Conservation (phyloP, 2,113 vertebrate genomes). For the Hylia prasina region DNA sequence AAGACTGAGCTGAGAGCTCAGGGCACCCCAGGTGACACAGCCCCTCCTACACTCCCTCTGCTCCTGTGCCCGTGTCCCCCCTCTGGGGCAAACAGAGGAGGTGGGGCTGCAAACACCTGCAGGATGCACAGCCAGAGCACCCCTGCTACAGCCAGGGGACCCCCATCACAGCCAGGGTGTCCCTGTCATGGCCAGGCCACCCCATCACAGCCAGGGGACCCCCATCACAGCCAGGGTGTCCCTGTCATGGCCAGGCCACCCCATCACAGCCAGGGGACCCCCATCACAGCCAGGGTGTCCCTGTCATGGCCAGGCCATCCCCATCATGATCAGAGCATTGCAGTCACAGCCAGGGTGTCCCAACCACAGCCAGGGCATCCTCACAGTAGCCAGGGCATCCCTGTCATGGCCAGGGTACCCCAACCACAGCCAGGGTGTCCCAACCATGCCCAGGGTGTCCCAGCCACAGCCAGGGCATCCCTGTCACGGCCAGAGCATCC, state of each 20-base stretch:
- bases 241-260: neutral
- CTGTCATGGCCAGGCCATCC: no score
- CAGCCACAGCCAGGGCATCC: rapidly evolving
- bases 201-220: rapidly evolving
- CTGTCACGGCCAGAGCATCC: rapidly evolving
- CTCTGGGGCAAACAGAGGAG: neutral
- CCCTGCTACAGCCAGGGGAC: rapidly evolving
- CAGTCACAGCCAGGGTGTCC: rapidly evolving
- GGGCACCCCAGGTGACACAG: neutral
- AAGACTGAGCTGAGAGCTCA: neutral
- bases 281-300: rapidly evolving
- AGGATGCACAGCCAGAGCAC: neutral
- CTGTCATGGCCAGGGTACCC: rapidly evolving
- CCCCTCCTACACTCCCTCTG: neutral
- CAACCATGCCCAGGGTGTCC: rapidly evolving
- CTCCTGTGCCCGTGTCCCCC: neutral
- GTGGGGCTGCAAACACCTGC: neutral
- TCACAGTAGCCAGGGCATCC: neutral
- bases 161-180: rapidly evolving
- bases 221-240: rapidly evolving
- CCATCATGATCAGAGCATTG: rapidly evolving
- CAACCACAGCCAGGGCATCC: rapidly evolving
- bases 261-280: rapidly evolving
- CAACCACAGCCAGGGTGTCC: rapidly evolving
- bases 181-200: rapidly evolving